Percentiles rank a stretch among this genome's conserved stretches.
These are phyloP conservation scores for Anthrax anthrax DNA, from an alignment of 2,888 invertebrate species.

Conservation along the genomic window DNA sequence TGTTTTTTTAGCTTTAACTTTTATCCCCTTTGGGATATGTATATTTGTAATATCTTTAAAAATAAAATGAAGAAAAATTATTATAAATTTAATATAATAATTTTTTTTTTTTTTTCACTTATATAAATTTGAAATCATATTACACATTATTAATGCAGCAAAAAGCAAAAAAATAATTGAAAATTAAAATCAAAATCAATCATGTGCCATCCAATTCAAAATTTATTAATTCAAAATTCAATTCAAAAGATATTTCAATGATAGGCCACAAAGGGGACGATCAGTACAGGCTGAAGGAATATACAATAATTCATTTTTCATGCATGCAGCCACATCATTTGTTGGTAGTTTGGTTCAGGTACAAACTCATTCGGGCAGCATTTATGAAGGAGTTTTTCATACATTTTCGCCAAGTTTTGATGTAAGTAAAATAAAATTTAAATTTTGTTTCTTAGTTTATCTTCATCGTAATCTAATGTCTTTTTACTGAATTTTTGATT, in stretches of 20 bases:
- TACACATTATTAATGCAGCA: not conserved
- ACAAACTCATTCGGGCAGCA: slow-evolving; percentile 66
- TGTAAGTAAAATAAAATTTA: slow-evolving; percentile 31
- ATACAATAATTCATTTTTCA: slow-evolving; percentile 78
- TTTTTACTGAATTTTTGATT: too few species aligned
- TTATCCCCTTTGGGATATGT: not conserved
- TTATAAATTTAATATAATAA: not conserved
- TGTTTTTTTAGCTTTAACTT: too few species aligned
- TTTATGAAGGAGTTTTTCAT: slow-evolving; percentile 80
- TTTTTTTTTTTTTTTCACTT: too few species aligned
- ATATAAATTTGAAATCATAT: too few species aligned
- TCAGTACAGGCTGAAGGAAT: slow-evolving; percentile 66
- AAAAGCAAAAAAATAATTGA: not conserved
- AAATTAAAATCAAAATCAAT: not conserved
- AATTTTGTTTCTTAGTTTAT: too few species aligned
- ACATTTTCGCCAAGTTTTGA: slow-evolving; percentile 83
- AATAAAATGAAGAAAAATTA: not conserved
- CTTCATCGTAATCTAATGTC: too few species aligned
- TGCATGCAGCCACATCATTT: slow-evolving; percentile 75
- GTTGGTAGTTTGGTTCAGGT: slow-evolving; percentile 73
- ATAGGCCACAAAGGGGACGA: slow-evolving; percentile 41
- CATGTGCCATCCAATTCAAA: not conserved
- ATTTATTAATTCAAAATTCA: not conserved
- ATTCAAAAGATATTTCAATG: slow-evolving; percentile 10
- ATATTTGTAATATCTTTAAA: not conserved